Evolutionary conservation across 2,113 vertebrate genomes (phyloP).

Genomic region (Pterophyllum scalare): DNA sequence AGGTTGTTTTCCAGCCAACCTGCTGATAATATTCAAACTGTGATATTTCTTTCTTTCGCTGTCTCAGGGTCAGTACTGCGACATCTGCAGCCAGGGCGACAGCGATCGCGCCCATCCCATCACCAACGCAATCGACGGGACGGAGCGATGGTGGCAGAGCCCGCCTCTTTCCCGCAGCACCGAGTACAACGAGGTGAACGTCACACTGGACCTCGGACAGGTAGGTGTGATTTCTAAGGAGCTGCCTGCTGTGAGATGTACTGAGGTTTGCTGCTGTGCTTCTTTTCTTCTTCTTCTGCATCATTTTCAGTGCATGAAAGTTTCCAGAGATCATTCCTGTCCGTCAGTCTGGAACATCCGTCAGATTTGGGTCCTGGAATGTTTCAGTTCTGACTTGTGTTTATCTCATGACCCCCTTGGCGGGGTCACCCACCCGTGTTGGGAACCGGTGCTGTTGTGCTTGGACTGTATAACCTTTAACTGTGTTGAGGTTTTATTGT

Average conservation of each 20-base stretch:
- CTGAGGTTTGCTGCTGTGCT: background rate
- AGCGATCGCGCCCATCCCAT: conserved; percentile 92
- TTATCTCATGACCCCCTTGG: background rate
- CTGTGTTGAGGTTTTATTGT: background rate
- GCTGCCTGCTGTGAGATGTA: background rate
- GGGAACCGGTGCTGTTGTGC: background rate
- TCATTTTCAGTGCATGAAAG: background rate
- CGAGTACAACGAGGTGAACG: conserved; percentile 94
- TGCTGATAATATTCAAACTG: background rate
- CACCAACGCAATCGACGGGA: conserved; percentile 95
- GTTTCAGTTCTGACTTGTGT: background rate
- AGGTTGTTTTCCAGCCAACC: no score
- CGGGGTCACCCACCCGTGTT: background rate
- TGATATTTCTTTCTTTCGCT: background rate
- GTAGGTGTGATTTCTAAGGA: conserved; percentile 71
- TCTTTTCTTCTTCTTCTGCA: background rate
- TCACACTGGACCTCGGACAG: conserved; percentile 97
- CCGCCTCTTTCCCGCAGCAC: conserved; percentile 92
- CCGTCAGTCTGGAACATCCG: background rate
- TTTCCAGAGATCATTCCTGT: background rate
- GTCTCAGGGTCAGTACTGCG: conserved; percentile 95
- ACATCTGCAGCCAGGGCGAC: conserved; percentile 87
- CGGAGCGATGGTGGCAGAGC: conserved; percentile 99
- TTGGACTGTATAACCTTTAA: background rate
- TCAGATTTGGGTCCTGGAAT: background rate